These are phyloP conservation scores for Trachelipus rathkii DNA, from an alignment of 1,140 invertebrate genomes.

Conservation along the genomic window DNA sequence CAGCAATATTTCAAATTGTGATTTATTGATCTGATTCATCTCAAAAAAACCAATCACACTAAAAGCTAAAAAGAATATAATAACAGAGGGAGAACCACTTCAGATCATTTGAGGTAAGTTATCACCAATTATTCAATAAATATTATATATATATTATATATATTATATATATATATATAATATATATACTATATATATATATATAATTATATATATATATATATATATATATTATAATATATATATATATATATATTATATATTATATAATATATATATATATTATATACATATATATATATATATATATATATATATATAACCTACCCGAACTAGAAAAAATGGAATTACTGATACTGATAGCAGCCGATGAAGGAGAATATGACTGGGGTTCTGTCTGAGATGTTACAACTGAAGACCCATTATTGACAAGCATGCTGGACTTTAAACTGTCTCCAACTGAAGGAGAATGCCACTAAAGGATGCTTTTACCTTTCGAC, in stretches of 20 bases:
- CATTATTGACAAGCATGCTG: background rate
- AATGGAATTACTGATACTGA: constrained; percentile 4
- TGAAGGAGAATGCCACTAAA: background rate
- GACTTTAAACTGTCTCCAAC: background rate
- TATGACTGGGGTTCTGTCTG: background rate
- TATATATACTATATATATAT: background rate
- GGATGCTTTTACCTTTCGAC: background rate
- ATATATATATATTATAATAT: background rate
- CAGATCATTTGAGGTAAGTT: too few relatives aligned
- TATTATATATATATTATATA: too few relatives aligned
- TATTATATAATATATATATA: background rate
- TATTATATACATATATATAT: background rate
- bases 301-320: background rate
- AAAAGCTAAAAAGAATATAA: too few relatives aligned
- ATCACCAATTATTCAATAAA: too few relatives aligned
- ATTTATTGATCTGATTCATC: too few relatives aligned
- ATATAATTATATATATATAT: background rate
- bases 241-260: constrained; percentile 5
- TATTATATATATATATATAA: too few relatives aligned
- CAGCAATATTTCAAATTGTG: too few relatives aligned
- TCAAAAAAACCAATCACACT: too few relatives aligned
- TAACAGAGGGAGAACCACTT: too few relatives aligned
- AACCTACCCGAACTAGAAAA: background rate
- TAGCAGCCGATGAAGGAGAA: background rate
- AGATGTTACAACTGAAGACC: background rate